These are phyloP conservation scores for Pteruthius melanotis DNA, from an alignment of 2,113 vertebrate genomes.

Conservation along the genomic window DNA sequence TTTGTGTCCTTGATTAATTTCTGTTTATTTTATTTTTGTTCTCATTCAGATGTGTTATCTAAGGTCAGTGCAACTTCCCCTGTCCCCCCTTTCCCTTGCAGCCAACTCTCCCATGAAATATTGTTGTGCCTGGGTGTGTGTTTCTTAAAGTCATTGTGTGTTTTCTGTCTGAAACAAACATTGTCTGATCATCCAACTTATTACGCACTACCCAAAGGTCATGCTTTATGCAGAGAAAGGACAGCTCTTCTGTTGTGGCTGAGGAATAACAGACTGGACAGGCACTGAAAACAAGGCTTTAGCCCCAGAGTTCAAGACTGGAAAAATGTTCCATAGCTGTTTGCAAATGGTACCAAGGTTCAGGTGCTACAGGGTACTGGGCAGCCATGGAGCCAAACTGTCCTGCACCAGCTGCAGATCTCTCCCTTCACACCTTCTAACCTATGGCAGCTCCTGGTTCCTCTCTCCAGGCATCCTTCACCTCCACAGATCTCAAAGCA, in stretches of 20 bases:
- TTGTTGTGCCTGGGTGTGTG: constrained; percentile 44
- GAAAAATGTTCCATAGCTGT: not conserved
- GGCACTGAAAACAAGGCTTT: not conserved
- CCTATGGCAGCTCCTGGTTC: not conserved
- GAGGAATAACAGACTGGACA: not conserved
- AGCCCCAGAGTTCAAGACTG: not conserved
- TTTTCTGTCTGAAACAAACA: constrained; percentile 53
- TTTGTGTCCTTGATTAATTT: constrained; percentile 47
- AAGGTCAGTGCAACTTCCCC: constrained; percentile 36
- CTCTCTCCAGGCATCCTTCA: not conserved
- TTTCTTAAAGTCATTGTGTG: constrained; percentile 37
- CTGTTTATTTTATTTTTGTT: constrained; percentile 52
- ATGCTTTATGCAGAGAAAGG: constrained; percentile 13
- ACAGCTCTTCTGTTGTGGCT: not conserved
- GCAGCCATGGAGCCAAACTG: not conserved
- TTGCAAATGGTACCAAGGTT: not conserved
- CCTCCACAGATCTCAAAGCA: not conserved
- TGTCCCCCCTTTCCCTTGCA: constrained; percentile 10
- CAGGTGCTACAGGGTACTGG: not conserved
- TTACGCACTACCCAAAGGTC: constrained; percentile 43
- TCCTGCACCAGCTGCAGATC: not conserved
- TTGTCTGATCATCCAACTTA: constrained; percentile 29
- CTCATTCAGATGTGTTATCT: constrained; percentile 43
- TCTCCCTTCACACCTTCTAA: not conserved
- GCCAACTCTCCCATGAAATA: constrained; percentile 40